Base-by-base conservation (phyloP, 2,797 vertebrate species). In the Setipinna tenuifilis region DNA sequence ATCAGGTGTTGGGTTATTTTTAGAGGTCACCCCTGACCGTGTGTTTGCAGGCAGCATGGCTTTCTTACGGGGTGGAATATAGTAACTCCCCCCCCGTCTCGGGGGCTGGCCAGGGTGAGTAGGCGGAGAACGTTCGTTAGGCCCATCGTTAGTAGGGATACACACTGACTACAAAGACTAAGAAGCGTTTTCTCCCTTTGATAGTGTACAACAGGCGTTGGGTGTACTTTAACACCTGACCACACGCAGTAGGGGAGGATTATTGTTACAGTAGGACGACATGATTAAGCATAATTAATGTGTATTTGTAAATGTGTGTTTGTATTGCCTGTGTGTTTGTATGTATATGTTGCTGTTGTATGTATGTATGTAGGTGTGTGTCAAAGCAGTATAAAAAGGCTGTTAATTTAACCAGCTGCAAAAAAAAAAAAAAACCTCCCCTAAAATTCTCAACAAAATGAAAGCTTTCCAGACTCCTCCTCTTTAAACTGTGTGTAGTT, bases 1-100 rank as follows among this genome's bases (percentile, higher is more conserved):
- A 57, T 44, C 35, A 78, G 71, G 71, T 78, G 71, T 78, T 78
- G 71, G 61, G 23, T 65, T 78, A 21, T 78, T 41, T 75, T 78
- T 78, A 78, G 71, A 41, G 71, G 71, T 78, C 71, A 78, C 71
- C 21, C 35, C 19, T 35, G 19, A 2, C 71, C 7, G 35, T 19
- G 6, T 78, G 71, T 75, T 28, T 75, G 28, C 68, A 17, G 57
- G 59, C 21, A 6, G 31, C 31, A 10, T 78, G 35, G 2, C 19
- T 71, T 71, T 17, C 65, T 65, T 23, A 1, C 21, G 61, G 6
- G n/a, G 65, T 16, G 28, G 12, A 28, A 5, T 9, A 11, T 10
- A 65, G 23, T 28, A n/a, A 12, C 23, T 1, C 23, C 25, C 14
- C 14, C 12, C 11, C 23, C 6, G 14, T 68, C 25, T 6, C 65